Evolutionary conservation across 2,888 invertebrate genomes (phyloP).

Genomic region (Conops quadrifasciatus): DNA sequence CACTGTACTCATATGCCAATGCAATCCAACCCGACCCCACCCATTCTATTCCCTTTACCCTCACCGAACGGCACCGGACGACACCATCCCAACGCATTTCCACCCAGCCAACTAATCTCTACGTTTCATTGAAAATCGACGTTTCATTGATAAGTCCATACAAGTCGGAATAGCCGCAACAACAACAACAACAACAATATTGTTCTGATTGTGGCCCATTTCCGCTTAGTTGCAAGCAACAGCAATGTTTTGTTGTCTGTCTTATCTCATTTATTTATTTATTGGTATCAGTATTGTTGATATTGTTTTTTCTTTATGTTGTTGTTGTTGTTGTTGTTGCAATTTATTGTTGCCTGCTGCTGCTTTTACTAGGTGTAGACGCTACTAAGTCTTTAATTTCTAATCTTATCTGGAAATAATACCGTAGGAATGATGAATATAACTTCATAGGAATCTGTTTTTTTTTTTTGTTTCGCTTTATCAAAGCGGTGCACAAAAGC

Average conservation of each 20-base stretch:
- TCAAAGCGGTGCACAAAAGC: no score
- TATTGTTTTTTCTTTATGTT: slow-evolving; percentile 33
- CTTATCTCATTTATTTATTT: slow-evolving; percentile 25
- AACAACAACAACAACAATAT: slow-evolving; percentile 2
- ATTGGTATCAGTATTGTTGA: slow-evolving; percentile 5
- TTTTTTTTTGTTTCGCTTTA: no score
- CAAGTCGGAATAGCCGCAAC: slow-evolving; percentile 18
- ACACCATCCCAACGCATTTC: not conserved
- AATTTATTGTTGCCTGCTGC: no score
- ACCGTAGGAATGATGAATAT: slow-evolving; percentile 8
- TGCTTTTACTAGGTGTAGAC: not conserved
- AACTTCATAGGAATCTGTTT: no score
- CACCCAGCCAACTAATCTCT: not conserved
- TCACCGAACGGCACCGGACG: no score
- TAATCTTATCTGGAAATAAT: slow-evolving; percentile 6
- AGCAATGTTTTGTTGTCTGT: slow-evolving; percentile 36
- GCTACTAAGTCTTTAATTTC: not conserved
- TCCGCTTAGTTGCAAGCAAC: slow-evolving; percentile 53
- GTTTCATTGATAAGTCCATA: slow-evolving; percentile 32
- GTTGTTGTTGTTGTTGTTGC: no score
- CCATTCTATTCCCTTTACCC: no score
- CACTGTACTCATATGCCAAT: not conserved
- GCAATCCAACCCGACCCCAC: not conserved
- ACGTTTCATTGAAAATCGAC: slow-evolving; percentile 30
- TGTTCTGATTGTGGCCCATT: slow-evolving; percentile 51